Conservation (phyloP, 2,113 vertebrate species). For the Peromyscus polionotus region DNA sequence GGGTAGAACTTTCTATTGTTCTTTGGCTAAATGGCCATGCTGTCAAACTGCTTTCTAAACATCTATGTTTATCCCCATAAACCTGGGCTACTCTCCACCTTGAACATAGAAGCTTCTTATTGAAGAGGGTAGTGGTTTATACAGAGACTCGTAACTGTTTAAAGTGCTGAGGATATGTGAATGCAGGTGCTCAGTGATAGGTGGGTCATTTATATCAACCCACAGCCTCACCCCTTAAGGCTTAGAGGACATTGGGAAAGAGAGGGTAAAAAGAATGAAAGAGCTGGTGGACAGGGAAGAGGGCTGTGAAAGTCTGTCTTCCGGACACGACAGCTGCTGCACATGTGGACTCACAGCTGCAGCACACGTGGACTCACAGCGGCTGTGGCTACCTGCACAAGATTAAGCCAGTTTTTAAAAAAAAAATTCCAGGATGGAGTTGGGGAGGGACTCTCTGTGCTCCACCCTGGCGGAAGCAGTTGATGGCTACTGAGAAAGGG, state of each 20-base stretch:
- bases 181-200: not conserved
- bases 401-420: not conserved
- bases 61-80: not conserved
- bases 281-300: not conserved
- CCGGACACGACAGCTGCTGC: not conserved
- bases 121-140: not conserved
- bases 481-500: not conserved
- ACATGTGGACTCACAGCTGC: too few relatives aligned
- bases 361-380: too few relatives aligned
- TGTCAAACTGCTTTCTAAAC: not conserved
- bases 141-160: not conserved
- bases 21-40: not conserved
- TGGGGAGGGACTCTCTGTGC: not conserved
- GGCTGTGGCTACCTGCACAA: not conserved
- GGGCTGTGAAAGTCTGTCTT: too few relatives aligned
- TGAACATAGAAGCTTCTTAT: not conserved
- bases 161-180: not conserved
- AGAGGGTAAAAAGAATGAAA: not conserved
- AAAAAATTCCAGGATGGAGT: not conserved
- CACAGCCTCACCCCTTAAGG: not conserved
- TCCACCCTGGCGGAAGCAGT: not conserved
- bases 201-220: not conserved
- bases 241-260: not conserved
- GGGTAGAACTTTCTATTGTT: not conserved
- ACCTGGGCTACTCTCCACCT: not conserved